These are phyloP conservation scores for Lynx canadensis DNA, from an alignment of 2,113 vertebrate genomes.

Conservation along the genomic window DNA sequence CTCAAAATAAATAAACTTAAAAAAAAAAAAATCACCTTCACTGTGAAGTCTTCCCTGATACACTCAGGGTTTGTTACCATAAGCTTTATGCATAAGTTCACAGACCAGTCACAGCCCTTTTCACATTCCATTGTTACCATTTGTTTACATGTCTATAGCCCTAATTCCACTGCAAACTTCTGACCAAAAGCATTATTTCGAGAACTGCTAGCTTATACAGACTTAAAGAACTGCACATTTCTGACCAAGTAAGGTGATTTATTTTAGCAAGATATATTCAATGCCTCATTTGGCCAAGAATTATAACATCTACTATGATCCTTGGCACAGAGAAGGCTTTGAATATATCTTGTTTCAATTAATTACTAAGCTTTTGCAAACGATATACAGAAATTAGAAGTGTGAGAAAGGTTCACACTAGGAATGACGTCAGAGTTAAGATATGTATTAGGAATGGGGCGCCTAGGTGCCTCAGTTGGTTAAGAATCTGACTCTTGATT, in stretches of 20 bases:
- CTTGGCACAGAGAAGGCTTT: not conserved
- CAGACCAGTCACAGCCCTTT: not conserved
- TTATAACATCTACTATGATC: not conserved
- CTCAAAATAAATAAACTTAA: no score
- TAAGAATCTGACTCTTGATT: no score
- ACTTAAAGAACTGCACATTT: not conserved
- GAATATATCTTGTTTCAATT: not conserved
- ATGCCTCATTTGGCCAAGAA: not conserved
- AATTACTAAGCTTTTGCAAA: not conserved
- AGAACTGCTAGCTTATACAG: not conserved
- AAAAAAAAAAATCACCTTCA: not conserved
- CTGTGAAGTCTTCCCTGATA: not conserved
- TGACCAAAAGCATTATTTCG: not conserved
- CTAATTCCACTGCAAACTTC: not conserved
- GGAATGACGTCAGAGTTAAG: not conserved
- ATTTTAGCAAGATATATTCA: slow-evolving; percentile 33
- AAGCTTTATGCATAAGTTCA: not conserved
- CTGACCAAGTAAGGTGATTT: not conserved
- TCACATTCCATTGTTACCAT: not conserved
- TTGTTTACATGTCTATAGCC: not conserved
- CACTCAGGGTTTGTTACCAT: not conserved
- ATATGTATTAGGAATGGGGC: not conserved
- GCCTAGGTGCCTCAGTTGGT: no score
- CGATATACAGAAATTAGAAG: not conserved
- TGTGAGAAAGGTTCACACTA: not conserved